phyloP scores from a whole-genome alignment of 2,888 invertebrate species.

The Acanthococcus lagerstroemiae region DNA sequence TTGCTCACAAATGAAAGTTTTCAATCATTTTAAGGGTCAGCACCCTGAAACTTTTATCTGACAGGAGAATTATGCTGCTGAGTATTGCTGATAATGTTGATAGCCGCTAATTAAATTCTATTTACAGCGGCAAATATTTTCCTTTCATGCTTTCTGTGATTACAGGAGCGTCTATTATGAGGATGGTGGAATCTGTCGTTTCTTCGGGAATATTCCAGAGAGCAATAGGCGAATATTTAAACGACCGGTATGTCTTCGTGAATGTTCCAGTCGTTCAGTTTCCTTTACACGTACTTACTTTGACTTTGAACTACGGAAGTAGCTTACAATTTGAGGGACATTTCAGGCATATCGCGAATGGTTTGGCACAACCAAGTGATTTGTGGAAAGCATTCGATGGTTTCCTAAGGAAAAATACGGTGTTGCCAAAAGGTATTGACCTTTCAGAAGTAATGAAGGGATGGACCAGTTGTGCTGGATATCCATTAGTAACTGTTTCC shows the following conservation, averaged over 20 bases:
- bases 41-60: no score
- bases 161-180: constrained; percentile 50
- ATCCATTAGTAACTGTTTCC: neutral
- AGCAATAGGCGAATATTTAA: constrained; percentile 48
- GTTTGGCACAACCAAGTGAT: neutral
- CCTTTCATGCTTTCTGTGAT: neutral
- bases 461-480: neutral
- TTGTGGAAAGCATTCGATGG: neutral
- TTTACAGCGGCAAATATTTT: no score
- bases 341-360: no score
- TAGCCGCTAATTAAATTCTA: no score
- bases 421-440: neutral
- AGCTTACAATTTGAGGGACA: no score
- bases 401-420: neutral
- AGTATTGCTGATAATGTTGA: no score
- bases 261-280: no score
- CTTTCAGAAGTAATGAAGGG: neutral
- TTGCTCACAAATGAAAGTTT: no score
- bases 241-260: neutral
- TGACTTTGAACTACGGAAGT: no score
- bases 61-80: no score
- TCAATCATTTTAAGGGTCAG: no score
- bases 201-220: constrained; percentile 46
- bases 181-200: constrained; percentile 58
- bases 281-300: no score